Base-by-base conservation (phyloP, 2,797 vertebrate species). In the Hapalemur alaotrensis region DNA sequence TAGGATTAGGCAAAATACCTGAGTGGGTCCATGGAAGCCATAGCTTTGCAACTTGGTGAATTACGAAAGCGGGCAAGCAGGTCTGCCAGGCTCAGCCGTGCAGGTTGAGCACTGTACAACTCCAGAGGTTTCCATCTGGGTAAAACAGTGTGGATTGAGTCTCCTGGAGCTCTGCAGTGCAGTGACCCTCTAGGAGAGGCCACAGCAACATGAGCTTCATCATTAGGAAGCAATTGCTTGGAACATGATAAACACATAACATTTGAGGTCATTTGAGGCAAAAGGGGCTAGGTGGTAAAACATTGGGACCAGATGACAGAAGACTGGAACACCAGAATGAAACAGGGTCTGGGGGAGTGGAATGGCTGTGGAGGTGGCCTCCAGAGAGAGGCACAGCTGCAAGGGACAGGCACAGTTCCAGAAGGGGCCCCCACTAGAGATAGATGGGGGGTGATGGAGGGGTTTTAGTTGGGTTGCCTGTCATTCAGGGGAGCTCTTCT, bases 61-160 rank as follows among this genome's bases (percentile, higher is more conserved):
- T 17, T 18, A 25, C 7, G 7, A 32, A 91, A 38, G 57, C 3
- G 2, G 30, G 41, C 59, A 5, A 52, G 18, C 18, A 88, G 54
- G 15, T 2, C 23, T 13, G 4, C 18, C 17, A 15, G 32, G 17
- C 46, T 84, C 17, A 18, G 32, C 22, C 8, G 9, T 0, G 0
- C 7, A 67, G 14, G 50, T 23, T 94, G 86, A 69, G 18, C 30
- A 38, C 5, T 41, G 28, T 11, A 9, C 7, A 4, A 32, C n/a
- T 81, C 3, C 22, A 32, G 41, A 30, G 10, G 5, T 46, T 57
- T 63, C 59, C 4, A 2, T 38, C 12, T 7, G 6, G 41, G 70
- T 17, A 46, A 73, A 48, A 61, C 4, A 41, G 17, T 0, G 0
- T 43, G 22, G 38, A 65, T 1, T 0, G 10, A 2, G 0, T n/a